Evolutionary conservation across 2,113 vertebrate species (phyloP).

Genomic region (Ctenodactylus gundi): DNA sequence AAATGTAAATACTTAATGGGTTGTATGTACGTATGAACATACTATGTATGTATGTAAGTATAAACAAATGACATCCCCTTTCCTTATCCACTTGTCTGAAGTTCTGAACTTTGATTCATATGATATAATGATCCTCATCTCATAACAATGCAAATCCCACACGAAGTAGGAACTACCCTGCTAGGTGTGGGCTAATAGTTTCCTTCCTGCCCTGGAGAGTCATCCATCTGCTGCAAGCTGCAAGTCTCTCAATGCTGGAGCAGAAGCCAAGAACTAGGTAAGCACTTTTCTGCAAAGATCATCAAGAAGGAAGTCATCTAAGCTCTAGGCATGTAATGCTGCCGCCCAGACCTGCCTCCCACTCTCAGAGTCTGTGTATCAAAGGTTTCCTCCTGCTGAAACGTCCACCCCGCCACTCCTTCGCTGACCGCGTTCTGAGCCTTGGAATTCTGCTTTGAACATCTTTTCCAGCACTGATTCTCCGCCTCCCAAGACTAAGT

Average conservation of each 20-base stretch:
- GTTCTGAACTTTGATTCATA: not conserved
- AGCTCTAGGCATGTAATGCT: not conserved
- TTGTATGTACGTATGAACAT: not conserved
- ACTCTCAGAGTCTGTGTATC: not conserved
- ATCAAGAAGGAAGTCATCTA: not conserved
- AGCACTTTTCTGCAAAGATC: not conserved
- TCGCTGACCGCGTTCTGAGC: not conserved
- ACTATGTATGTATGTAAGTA: not conserved
- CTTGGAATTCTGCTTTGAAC: not conserved
- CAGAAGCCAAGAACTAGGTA: not conserved
- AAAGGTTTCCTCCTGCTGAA: not conserved
- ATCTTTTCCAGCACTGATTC: not conserved
- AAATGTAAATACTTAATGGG: not conserved
- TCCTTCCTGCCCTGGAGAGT: not conserved
- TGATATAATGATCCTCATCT: not conserved
- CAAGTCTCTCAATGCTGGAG: not conserved
- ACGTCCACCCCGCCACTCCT: not conserved
- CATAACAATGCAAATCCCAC: not conserved
- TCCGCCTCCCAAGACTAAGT: not conserved
- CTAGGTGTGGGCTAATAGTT: not conserved
- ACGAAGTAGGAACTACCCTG: not conserved
- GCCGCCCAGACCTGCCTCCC: rapidly evolving
- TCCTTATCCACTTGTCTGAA: not conserved
- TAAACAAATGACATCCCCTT: not conserved
- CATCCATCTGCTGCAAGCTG: not conserved